A percentile compares a stretch with the other conserved stretches of the same genome.
Conservation (phyloP, 2,888 invertebrate species). For the Lasioglossum vierecki region DNA sequence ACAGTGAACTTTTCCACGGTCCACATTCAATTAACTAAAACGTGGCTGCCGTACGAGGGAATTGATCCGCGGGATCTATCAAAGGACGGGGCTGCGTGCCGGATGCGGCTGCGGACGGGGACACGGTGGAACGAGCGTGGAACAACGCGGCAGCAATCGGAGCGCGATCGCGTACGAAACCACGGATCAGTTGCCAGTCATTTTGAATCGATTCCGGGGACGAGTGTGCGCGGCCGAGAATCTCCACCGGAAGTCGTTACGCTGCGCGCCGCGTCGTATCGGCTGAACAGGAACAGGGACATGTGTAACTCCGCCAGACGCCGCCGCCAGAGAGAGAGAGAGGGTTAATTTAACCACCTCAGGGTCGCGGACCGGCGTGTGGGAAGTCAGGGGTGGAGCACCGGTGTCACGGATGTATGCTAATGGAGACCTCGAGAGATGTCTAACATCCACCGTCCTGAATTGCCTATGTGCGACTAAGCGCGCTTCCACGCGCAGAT, state of each 20-base stretch:
- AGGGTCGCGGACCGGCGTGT: conserved; percentile 63
- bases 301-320: conserved; percentile 52
- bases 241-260: conserved; percentile 41
- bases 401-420: conserved; percentile 79
- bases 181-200: conserved; percentile 38
- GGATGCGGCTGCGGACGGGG: background rate
- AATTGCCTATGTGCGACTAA: conserved; percentile 72
- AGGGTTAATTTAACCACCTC: conserved; percentile 76
- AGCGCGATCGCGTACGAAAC: conserved; percentile 28
- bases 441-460: conserved; percentile 78
- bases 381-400: conserved; percentile 76
- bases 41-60: background rate
- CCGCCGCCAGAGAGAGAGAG: conserved; percentile 59
- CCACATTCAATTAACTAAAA: background rate
- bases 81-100: background rate
- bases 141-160: background rate
- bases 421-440: conserved; percentile 80
- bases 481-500: conserved; percentile 37
- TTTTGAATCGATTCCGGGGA: conserved; percentile 43
- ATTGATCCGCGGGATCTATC: conserved; percentile 14
- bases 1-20: background rate
- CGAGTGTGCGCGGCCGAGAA: conserved; percentile 19
- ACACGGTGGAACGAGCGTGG: background rate
- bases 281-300: conserved; percentile 46
- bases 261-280: conserved; percentile 1